Conservation (phyloP, 2,888 invertebrate genomes). For the Pammene fasciana region DNA sequence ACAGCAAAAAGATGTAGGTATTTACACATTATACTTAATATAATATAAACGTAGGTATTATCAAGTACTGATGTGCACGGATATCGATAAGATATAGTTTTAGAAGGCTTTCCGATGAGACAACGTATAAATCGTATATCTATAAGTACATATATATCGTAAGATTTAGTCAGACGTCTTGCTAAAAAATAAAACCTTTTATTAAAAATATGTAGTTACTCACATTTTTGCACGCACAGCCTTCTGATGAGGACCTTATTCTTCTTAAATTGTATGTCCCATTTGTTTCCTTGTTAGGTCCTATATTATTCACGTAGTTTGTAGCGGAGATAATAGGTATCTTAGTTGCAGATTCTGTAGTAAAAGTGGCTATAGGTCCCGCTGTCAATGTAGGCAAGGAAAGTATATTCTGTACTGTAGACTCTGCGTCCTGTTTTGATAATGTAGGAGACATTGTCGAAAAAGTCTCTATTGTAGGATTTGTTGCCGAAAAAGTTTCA, state of each 20-base stretch:
- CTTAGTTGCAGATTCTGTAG: background rate
- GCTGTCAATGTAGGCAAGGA: background rate
- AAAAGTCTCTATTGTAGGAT: background rate
- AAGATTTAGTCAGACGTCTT: too few species aligned
- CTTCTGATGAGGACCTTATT: constrained; percentile 2
- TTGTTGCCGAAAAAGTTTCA: background rate
- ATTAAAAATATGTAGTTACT: constrained; percentile 5
- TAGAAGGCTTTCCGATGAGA: too few species aligned
- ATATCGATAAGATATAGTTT: too few species aligned
- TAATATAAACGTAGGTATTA: too few species aligned
- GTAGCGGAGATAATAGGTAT: background rate
- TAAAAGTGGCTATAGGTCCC: background rate
- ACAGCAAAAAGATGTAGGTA: too few species aligned
- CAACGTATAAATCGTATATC: too few species aligned
- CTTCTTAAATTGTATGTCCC: constrained; percentile 1
- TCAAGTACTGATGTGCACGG: too few species aligned
- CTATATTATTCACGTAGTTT: background rate
- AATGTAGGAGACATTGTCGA: background rate
- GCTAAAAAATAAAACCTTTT: background rate
- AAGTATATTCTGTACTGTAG: constrained; percentile 1
- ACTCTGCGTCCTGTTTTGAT: background rate
- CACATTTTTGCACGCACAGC: constrained; percentile 18
- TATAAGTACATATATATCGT: too few species aligned
- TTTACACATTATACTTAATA: too few species aligned
- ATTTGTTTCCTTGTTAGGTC: background rate